Conservation (phyloP, 2,113 vertebrate species). For the Anoura caudifer region DNA sequence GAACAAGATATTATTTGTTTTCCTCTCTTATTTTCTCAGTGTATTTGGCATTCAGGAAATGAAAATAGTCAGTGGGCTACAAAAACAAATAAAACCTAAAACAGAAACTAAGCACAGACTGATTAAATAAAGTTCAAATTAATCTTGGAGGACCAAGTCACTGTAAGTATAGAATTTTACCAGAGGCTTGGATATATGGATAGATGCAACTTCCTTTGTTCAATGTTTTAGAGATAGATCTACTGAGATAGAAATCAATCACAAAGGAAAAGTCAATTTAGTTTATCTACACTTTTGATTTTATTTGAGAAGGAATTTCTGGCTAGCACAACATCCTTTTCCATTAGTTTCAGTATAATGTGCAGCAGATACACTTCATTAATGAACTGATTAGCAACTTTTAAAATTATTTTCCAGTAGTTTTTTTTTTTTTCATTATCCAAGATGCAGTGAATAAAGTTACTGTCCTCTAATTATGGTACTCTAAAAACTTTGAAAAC, state of each 20-base stretch:
- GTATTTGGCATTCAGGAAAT: background rate
- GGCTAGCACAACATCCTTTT: constrained; percentile 48
- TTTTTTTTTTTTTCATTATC: constrained; percentile 28
- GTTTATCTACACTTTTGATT: constrained; percentile 70
- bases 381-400: constrained; percentile 69
- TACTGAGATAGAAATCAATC: constrained; percentile 63
- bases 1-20: constrained; percentile 14
- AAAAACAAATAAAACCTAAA: background rate
- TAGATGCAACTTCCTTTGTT: background rate
- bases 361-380: constrained; percentile 58
- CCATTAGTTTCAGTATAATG: constrained; percentile 60
- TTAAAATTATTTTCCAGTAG: constrained; percentile 65
- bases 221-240: constrained; percentile 43
- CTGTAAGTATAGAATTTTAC: background rate
- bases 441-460: constrained; percentile 27
- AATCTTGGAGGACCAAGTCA: background rate
- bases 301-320: constrained; percentile 56
- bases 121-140: constrained; percentile 30
- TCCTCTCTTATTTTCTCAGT: background rate
- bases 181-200: background rate
- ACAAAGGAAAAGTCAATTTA: constrained; percentile 63
- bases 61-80: background rate
- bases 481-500: constrained; percentile 32
- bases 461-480: background rate
- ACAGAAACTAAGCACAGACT: constrained; percentile 8